Evolutionary conservation across 2,888 invertebrate species (phyloP).

Genomic region (Meghimatium bilineatum): DNA sequence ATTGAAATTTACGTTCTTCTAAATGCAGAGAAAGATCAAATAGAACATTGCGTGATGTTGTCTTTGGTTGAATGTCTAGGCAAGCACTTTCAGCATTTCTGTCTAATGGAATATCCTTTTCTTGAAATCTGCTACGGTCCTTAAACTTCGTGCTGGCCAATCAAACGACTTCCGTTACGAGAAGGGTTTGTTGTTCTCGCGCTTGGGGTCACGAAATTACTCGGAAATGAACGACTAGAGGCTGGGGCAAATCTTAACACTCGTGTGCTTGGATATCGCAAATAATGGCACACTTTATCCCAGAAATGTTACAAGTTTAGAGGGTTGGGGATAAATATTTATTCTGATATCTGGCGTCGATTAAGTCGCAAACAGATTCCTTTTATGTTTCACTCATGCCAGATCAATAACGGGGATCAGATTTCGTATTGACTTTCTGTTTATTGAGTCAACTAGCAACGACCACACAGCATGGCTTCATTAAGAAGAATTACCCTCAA

Average conservation of each 20-base stretch:
- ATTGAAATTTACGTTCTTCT: background rate
- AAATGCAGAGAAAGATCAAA: slow-evolving; percentile 35
- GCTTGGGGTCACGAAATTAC: slow-evolving; percentile 48
- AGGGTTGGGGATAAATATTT: slow-evolving; percentile 46
- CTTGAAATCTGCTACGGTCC: slow-evolving; percentile 25
- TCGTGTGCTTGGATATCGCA: slow-evolving; percentile 33
- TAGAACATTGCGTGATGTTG: slow-evolving; percentile 20
- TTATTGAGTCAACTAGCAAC: slow-evolving; percentile 29
- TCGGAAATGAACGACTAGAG: slow-evolving; percentile 47
- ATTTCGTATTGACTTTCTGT: slow-evolving; percentile 36
- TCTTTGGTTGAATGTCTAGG: slow-evolving; percentile 15
- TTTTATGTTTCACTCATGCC: slow-evolving; percentile 10
- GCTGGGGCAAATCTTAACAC: slow-evolving; percentile 37
- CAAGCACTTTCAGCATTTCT: slow-evolving; percentile 27
- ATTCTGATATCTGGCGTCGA: slow-evolving; percentile 45
- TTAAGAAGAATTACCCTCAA: slow-evolving; percentile 38
- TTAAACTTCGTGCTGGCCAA: slow-evolving; percentile 44
- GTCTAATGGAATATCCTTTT: slow-evolving; percentile 47
- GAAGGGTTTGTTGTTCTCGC: slow-evolving; percentile 47
- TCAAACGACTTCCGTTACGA: slow-evolving; percentile 45
- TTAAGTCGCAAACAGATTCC: slow-evolving; percentile 44
- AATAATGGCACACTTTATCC: slow-evolving; percentile 48
- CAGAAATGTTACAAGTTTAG: slow-evolving; percentile 41
- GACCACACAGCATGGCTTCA: slow-evolving; percentile 38
- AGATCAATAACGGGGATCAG: slow-evolving; percentile 39